Evolutionary conservation across 1,140 invertebrate species (phyloP), one percentile per base, ranked within the genome.

Genomic region (Gryllus bimaculatus): DNA sequence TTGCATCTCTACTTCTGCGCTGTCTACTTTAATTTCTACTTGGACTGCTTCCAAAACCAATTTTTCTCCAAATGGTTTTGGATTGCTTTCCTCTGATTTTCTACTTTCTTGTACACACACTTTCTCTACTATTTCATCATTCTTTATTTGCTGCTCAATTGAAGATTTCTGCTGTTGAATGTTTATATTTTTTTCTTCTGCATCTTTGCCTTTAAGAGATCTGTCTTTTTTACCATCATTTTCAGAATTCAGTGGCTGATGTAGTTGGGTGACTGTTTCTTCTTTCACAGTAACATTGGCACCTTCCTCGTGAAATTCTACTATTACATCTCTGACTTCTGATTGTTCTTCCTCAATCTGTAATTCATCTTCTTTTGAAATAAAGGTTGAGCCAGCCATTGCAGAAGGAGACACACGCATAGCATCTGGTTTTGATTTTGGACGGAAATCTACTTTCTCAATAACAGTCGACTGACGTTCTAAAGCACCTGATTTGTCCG

Each of bases 401-500:
- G 26, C 26, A 66, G 54, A 66, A 66, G 54, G 54, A 13, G 54
- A 66, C 10, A 18, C 18, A 39, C 26, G 26, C 54, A 66, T 13
- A 18, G 54, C 10, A 18, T 66, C 54, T 66, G 54, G 10, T 18
- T 66, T 66, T 2, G 54, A 18, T 18, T 66, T 18, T 18, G 54
- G 48, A 21, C 39, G n/a, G 73, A 78, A 78, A n/a, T 78, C 48
- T 47, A 66, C 8, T 21, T 74, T 39, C 49, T 79, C 79, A 47
- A 79, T 77, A 21, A 79, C 79, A 48, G 79, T 79, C 8, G 15
- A 48, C 48, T 79, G 79, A 18, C 79, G 75, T n/a, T 73, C 75
- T 48, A 79, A 49, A 13, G 21, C 48, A 4, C 79, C 76, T 18
- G n/a, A 10, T 77, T 74, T 39, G 81, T 82, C 79, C 75, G 82